Evolutionary conservation across 2,797 vertebrate species (phyloP).

Genomic region (Vireo griseus): DNA sequence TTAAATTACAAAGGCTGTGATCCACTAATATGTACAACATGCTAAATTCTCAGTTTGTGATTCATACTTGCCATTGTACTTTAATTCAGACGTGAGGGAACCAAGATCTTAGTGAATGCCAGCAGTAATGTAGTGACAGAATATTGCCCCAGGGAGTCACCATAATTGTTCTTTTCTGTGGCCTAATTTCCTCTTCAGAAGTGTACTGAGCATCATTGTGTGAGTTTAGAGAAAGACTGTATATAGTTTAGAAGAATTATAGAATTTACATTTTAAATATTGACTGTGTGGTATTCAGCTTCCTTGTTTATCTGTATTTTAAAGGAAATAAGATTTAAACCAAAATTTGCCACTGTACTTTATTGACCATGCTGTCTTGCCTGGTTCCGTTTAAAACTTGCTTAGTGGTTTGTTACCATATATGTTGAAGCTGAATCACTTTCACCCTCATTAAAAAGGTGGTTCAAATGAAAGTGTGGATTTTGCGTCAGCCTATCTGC

Average conservation of each 20-base stretch:
- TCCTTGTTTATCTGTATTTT: not conserved
- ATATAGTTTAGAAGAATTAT: not conserved
- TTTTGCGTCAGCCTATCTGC: not conserved
- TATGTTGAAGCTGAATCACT: not conserved
- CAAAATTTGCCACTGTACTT: not conserved
- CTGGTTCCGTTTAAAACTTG: not conserved
- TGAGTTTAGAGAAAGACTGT: not conserved
- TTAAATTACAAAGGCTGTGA: not conserved
- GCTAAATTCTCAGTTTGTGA: not conserved
- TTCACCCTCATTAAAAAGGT: not conserved
- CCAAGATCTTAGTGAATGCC: not conserved
- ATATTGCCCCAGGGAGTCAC: not conserved
- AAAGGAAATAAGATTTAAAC: not conserved
- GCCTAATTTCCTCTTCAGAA: not conserved
- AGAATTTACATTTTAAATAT: not conserved
- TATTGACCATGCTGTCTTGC: not conserved
- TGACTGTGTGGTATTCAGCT: not conserved
- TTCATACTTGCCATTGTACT: not conserved
- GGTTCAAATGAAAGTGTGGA: not conserved
- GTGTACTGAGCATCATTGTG: not conserved
- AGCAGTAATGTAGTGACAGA: not conserved
- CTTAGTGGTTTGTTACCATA: not conserved
- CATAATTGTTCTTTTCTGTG: not conserved
- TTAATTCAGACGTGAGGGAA: not conserved
- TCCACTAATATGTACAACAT: not conserved